Evolutionary conservation across 1,140 invertebrate genomes (phyloP).

Genomic region (Pomacea maculata): DNA sequence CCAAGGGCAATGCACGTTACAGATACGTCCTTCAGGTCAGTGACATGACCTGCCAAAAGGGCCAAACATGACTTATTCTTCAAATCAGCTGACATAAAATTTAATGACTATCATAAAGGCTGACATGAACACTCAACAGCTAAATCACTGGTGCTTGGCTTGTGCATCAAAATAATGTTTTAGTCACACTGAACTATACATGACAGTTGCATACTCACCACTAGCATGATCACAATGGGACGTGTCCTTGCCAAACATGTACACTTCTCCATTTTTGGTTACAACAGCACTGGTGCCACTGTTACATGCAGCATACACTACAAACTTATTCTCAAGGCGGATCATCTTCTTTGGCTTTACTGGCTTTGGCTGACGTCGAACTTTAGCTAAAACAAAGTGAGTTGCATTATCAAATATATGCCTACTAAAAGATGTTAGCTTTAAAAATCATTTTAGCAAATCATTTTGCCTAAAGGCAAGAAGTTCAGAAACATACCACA

Average conservation of each 20-base stretch:
- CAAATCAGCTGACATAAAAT: neutral
- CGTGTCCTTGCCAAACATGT: slow-evolving; percentile 96
- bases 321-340: slow-evolving; percentile 85
- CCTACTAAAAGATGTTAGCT: neutral
- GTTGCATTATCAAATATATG: slow-evolving; percentile 21
- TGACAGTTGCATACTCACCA: slow-evolving; percentile 62
- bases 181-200: neutral
- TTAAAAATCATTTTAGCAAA: too few species aligned
- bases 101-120: neutral
- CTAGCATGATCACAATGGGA: slow-evolving; percentile 82
- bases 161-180: neutral
- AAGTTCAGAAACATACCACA: neutral
- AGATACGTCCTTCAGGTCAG: slow-evolving; percentile 79
- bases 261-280: slow-evolving; percentile 85
- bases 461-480: too few species aligned
- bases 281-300: slow-evolving; percentile 94
- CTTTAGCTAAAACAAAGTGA: slow-evolving; percentile 71
- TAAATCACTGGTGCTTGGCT: neutral
- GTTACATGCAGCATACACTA: slow-evolving; percentile 88
- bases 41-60: slow-evolving; percentile 64
- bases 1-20: slow-evolving; percentile 89
- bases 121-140: neutral
- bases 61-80: neutral
- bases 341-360: slow-evolving; percentile 92
- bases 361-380: slow-evolving; percentile 86